Evolutionary conservation across 2,888 invertebrate genomes (phyloP).

Genomic region (Thymelicus acteon): DNA sequence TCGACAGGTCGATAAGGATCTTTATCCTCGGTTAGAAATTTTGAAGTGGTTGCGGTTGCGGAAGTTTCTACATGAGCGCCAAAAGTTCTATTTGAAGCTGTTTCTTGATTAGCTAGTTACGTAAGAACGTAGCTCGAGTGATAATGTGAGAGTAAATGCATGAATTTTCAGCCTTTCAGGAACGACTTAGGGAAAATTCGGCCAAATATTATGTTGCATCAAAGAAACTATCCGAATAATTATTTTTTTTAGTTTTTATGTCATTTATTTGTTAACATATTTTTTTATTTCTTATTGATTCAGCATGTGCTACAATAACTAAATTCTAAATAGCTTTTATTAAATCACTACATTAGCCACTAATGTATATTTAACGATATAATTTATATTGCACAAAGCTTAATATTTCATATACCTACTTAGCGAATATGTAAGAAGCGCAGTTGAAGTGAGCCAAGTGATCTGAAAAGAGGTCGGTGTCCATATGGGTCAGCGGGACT

Average conservation of each 20-base stretch:
- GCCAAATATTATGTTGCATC: too few species aligned
- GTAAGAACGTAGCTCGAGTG: not conserved
- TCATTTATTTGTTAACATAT: not conserved
- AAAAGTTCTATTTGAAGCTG: not conserved
- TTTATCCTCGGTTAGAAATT: conserved; percentile 1
- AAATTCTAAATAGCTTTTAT: too few species aligned
- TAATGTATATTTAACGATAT: too few species aligned
- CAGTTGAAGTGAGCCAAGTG: conserved; percentile 53
- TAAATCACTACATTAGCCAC: too few species aligned
- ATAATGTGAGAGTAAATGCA: too few species aligned
- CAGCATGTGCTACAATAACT: too few species aligned
- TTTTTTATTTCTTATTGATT: too few species aligned
- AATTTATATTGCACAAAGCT: too few species aligned
- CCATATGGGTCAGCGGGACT: conserved; percentile 68
- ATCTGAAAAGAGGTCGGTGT: conserved; percentile 62
- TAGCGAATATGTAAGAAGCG: conserved; percentile 12
- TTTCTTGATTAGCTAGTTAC: not conserved
- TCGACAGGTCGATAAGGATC: conserved; percentile 14
- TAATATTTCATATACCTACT: not conserved
- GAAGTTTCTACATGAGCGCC: conserved; percentile 44
- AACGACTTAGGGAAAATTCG: too few species aligned
- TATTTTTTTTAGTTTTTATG: too few species aligned
- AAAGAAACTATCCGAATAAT: too few species aligned
- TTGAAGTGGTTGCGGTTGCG: conserved; percentile 26
- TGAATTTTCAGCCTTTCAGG: too few species aligned